phyloP scores from a whole-genome alignment of 1,140 invertebrate species.

The Sinella curviseta region DNA sequence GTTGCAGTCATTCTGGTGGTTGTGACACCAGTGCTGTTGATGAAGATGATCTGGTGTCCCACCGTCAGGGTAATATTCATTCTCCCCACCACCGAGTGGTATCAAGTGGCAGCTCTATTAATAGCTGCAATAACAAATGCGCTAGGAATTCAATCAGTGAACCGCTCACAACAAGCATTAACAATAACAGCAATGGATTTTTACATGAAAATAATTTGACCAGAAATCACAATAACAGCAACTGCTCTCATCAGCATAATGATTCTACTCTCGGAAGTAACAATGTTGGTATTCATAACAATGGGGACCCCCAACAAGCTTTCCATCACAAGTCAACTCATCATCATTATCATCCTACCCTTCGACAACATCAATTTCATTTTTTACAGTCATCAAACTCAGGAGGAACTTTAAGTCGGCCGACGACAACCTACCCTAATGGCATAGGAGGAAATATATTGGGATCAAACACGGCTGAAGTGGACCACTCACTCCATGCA shows the following conservation, averaged over 20 bases:
- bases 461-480: slow-evolving; percentile 1
- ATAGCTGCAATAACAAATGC: no score
- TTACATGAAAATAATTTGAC: neutral
- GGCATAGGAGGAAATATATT: neutral
- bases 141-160: neutral
- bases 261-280: slow-evolving; percentile 15
- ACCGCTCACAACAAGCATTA: neutral
- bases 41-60: neutral
- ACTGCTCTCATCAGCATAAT: neutral
- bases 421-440: neutral
- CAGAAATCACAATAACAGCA: neutral
- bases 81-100: no score
- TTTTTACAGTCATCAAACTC: slow-evolving; percentile 1
- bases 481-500: slow-evolving; percentile 17
- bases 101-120: neutral
- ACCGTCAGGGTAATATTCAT: neutral
- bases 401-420: neutral
- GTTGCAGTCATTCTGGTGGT: neutral
- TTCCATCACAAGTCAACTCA: slow-evolving; percentile 10
- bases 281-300: slow-evolving; percentile 1
- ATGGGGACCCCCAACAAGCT: slow-evolving; percentile 16
- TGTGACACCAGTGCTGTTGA: neutral
- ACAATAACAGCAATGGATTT: neutral
- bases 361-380: neutral
- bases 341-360: neutral